phyloP scores from a whole-genome alignment of 2,888 invertebrate genomes.

The Homarus gammarus region DNA sequence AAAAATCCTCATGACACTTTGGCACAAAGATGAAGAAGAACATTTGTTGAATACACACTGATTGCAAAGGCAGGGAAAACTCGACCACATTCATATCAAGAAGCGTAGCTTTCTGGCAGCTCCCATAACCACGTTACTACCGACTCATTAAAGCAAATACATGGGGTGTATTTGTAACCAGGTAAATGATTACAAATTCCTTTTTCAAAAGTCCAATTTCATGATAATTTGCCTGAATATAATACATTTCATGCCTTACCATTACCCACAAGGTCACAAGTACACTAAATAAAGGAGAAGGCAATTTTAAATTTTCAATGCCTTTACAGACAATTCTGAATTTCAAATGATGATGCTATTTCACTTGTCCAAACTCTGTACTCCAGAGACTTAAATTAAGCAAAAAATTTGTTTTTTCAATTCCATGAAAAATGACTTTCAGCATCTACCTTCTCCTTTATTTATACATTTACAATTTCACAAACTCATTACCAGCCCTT shows the following conservation, averaged over 20 bases:
- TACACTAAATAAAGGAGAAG: background rate
- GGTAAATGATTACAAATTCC: background rate
- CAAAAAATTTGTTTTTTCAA: background rate
- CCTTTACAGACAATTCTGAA: background rate
- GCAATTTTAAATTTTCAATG: background rate
- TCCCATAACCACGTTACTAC: slow-evolving; percentile 42
- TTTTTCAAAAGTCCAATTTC: background rate
- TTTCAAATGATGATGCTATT: too few relatives aligned
- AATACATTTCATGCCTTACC: background rate
- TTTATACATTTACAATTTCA: background rate
- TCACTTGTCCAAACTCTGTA: too few relatives aligned
- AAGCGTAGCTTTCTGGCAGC: slow-evolving; percentile 57
- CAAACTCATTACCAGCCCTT: slow-evolving; percentile 51
- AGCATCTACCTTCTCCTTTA: slow-evolving; percentile 16
- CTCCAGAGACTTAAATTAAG: too few relatives aligned
- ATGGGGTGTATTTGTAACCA: background rate
- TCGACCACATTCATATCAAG: slow-evolving; percentile 46
- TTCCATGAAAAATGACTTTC: background rate
- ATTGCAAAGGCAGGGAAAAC: slow-evolving; percentile 42
- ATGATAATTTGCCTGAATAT: background rate
- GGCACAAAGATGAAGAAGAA: slow-evolving; percentile 53
- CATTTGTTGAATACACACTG: slow-evolving; percentile 49
- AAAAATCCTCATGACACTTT: slow-evolving; percentile 52
- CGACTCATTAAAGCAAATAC: slow-evolving; percentile 7
- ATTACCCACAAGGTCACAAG: slow-evolving; percentile 12